Evolutionary conservation across 2,797 vertebrate species (phyloP), one percentile per base, ranked within the genome.

Genomic region (Scleropages formosus): DNA sequence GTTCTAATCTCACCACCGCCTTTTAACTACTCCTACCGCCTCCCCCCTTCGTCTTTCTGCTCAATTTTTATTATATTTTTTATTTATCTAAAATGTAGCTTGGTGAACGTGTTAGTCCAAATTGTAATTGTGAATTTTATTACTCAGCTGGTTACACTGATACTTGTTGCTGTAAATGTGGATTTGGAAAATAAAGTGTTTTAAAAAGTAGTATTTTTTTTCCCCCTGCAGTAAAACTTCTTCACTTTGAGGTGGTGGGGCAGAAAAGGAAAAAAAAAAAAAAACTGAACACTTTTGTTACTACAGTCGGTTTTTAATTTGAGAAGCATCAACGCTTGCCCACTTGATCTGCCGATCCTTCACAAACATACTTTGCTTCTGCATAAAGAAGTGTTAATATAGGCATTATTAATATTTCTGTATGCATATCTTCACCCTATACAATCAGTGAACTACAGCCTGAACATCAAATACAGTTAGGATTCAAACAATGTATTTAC

Each of bases 171-270:
- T 96, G 95, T 98, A 94, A 92, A 94, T 94, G 96, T 98, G 95
- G 92, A 95, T 98, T 98, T 97, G 95, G 94, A 95, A n/a, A 99
- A 98, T 97, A 99, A 98, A 98, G 87, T 87, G 92, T 95, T 93
- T 87, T 84, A 90, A 91, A 88, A 87, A 7, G 66, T n/a, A 15
- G 53, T 22, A 39, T 22, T 49, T 27, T 13, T 9, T 58, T 46
- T n/a, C n/a, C 3, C 13, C 22, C 44, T 13, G n/a, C n/a, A n/a
- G n/a, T n/a, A n/a, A n/a, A n/a, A n/a, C n/a, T 6, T 39, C 31
- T 2, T 31, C 31, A 39, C 31, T n/a, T n/a, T n/a, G n/a, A n/a
- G n/a, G n/a, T n/a, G n/a, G n/a, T n/a, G n/a, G n/a, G n/a, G n/a
- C n/a, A 39, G n/a, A 39, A 39, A 6, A 39, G 31, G 31, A 22